Evolutionary conservation across 2,797 vertebrate genomes (phyloP).

Genomic region (Hoplostethus atlanticus): DNA sequence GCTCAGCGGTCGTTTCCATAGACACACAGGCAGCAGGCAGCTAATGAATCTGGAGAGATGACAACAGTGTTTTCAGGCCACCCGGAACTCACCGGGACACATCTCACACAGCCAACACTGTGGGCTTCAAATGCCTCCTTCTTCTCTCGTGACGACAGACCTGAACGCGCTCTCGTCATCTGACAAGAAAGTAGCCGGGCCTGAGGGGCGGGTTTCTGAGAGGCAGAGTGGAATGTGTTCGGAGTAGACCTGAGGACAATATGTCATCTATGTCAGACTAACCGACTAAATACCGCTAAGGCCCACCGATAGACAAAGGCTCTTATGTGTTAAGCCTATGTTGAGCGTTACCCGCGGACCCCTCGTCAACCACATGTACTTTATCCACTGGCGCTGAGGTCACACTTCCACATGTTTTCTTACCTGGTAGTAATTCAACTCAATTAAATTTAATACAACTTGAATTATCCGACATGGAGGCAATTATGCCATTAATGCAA

Average conservation of each 20-base stretch:
- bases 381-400: conserved; percentile 22
- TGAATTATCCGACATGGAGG: conserved; percentile 43
- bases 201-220: conserved; percentile 9
- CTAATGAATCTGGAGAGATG: conserved; percentile 63
- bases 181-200: conserved; percentile 22
- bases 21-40: conserved; percentile 32
- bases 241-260: conserved; percentile 32
- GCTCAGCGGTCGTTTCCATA: conserved; percentile 52
- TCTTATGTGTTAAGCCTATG: conserved; percentile 51
- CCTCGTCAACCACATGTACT: conserved; percentile 18
- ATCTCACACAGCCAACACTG: conserved; percentile 43
- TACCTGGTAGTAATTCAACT: conserved; percentile 59
- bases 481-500: conserved; percentile 46
- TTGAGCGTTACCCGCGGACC: conserved; percentile 32
- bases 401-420: conserved; percentile 61
- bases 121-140: conserved; percentile 35
- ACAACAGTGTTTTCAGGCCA: conserved; percentile 45
- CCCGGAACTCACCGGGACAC: conserved; percentile 19
- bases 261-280: conserved; percentile 33
- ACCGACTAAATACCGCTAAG: conserved; percentile 26
- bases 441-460: conserved; percentile 67
- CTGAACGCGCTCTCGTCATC: conserved; percentile 36
- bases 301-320: conserved; percentile 34
- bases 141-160: conserved; percentile 35
- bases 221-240: conserved; percentile 26